phyloP scores from a whole-genome alignment of 2,797 vertebrate species.

The Enteromius argenteus region DNA sequence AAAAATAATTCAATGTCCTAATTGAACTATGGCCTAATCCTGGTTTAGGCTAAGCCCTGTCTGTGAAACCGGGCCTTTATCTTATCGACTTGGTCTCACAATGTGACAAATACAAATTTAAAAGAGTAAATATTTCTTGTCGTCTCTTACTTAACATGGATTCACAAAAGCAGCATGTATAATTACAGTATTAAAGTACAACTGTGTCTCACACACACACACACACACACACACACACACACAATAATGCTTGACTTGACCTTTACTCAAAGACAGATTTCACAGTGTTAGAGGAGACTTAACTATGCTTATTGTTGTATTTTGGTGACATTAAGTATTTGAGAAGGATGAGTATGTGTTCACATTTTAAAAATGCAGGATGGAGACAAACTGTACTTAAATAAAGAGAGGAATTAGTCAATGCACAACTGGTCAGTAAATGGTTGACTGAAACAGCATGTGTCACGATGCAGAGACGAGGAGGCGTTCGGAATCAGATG shows the following conservation, averaged over 20 bases:
- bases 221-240: neutral
- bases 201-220: neutral
- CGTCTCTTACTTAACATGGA: neutral
- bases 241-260: neutral
- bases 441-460: neutral
- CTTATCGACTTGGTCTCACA: neutral
- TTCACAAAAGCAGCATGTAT: neutral
- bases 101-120: neutral
- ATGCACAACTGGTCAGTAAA: neutral
- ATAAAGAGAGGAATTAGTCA: neutral
- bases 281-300: neutral
- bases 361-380: neutral
- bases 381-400: neutral
- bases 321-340: neutral
- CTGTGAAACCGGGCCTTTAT: no score
- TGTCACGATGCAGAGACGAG: no score
- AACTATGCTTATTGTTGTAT: neutral
- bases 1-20: no score
- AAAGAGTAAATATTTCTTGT: neutral
- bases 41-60: no score
- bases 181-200: neutral
- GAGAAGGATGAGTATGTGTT: neutral
- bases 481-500: no score
- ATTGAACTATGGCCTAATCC: no score
- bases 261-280: neutral